phyloP scores from a whole-genome alignment of 2,888 invertebrate species.

The Nebria brevicollis region DNA sequence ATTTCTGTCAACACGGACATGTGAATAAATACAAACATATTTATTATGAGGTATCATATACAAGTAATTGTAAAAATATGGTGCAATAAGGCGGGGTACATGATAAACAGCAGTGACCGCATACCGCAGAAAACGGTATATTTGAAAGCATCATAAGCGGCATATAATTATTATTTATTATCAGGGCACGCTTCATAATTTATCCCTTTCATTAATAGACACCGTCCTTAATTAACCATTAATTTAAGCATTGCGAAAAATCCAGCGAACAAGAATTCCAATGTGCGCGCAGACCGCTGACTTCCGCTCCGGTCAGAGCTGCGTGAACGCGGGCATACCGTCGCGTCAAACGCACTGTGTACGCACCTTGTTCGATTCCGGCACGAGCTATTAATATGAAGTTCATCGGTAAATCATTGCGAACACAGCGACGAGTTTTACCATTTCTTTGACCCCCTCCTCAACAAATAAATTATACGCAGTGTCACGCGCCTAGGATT shows the following conservation, averaged over 20 bases:
- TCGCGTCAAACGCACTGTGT: not conserved
- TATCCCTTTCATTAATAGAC: conserved; percentile 47
- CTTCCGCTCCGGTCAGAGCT: conserved; percentile 33
- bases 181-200: conserved; percentile 47
- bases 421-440: conserved; percentile 14
- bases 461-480: not conserved
- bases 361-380: conserved; percentile 18
- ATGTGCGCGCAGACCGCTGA: conserved; percentile 1
- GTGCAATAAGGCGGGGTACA: conserved; percentile 22
- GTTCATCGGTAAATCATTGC: conserved; percentile 10
- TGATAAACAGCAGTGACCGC: conserved; percentile 36
- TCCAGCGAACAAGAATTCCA: conserved; percentile 28
- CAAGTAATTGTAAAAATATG: conserved; percentile 14
- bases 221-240: conserved; percentile 47
- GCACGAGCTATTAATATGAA: conserved; percentile 16
- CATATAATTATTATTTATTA: conserved; percentile 47
- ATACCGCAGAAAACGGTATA: conserved; percentile 36
- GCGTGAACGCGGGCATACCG: no score
- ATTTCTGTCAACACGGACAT: conserved; percentile 23
- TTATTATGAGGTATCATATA: not conserved
- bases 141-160: conserved; percentile 34
- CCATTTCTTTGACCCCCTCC: not conserved
- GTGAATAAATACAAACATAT: conserved; percentile 33
- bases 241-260: conserved; percentile 35
- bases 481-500: not conserved